These are phyloP conservation scores for Chrysaora quinquecirrha DNA, from an alignment of 30 jellyfish, hydroid and myxozoan species.

Conservation along the genomic window DNA sequence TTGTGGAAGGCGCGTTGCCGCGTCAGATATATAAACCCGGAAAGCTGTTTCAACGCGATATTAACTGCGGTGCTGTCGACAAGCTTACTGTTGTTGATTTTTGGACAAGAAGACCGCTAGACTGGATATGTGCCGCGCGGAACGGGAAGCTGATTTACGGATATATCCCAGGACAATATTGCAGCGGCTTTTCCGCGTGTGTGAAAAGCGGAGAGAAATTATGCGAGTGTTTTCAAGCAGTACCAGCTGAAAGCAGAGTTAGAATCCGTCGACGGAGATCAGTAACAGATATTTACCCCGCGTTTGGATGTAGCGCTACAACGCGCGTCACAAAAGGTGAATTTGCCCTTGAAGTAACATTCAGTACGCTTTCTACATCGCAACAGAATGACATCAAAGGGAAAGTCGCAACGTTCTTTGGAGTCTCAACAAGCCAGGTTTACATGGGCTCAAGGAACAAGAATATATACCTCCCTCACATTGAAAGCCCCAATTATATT, in stretches of 20 bases:
- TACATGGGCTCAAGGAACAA: background rate
- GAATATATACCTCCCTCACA: conserved; percentile 2
- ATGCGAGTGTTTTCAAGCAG: background rate
- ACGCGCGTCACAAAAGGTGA: conserved; percentile 21
- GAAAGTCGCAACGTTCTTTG: conserved; percentile 20
- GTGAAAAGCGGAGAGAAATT: background rate
- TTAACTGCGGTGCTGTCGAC: background rate
- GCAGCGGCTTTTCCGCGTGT: background rate
- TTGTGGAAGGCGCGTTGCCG: too few relatives aligned
- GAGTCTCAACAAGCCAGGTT: conserved; percentile 10
- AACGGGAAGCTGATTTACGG: background rate
- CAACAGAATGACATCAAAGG: background rate
- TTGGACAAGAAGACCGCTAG: background rate
- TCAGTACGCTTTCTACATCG: background rate
- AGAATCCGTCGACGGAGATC: background rate
- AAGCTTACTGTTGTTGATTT: background rate
- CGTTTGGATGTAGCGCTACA: background rate
- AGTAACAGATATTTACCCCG: background rate
- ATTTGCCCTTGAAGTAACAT: background rate
- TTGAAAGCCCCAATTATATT: background rate
- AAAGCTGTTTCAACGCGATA: background rate
- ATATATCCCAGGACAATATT: background rate
- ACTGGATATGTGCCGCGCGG: background rate
- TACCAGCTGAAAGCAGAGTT: background rate
- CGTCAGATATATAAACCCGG: too few relatives aligned